Evolutionary conservation across 2,888 invertebrate genomes (phyloP), one percentile per base, ranked within the genome.

Genomic region (Heliconius aoede): DNA sequence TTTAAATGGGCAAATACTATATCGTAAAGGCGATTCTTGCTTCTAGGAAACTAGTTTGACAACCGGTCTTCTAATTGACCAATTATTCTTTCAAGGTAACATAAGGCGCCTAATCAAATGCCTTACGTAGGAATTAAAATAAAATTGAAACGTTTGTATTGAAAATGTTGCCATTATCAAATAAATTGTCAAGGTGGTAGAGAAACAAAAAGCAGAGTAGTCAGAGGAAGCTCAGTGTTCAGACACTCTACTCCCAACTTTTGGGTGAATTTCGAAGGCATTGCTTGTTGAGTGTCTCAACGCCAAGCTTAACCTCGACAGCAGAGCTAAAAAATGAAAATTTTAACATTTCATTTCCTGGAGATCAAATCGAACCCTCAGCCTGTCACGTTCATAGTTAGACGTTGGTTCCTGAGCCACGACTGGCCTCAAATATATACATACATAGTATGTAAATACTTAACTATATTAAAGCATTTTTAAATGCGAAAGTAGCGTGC

Each of bases 51-150:
- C 77, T 67, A 61, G 76, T 74, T 77, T 58, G 65, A 78, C 68
- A 69, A 75, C 76, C 76, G 64, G 74, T 77, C 73, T 73, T 76
- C 77, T 77, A 80, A 77, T 77, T 80, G 74, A 74, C 58, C 77
- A 77, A 78, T 80, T 76, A 79, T 76, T 65, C 73, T 75, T 71
- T 74, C 77, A 77, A 77, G 77, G 77, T 76, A 73, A 73, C 65
- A 72, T 72, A 60, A 77, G 74, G 77, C 72, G 74, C 77, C 72
- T 72, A 77, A 74, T 77, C 72, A 71, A 73, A 74, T 55, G 21
- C 21, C 55, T 67, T 67, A 36, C 68, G 30, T 61, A 69, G 7
- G 7, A 46, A 60, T 60, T 62, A 32, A 46, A 74, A 58, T 51
- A 58, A 64, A 75, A 75, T 64, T 75, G 55, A 75, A 75, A 40